Percentiles rank a stretch among this genome's conserved stretches.
Conservation (phyloP, 2,113 vertebrate genomes). For the Paralichthys olivaceus region DNA sequence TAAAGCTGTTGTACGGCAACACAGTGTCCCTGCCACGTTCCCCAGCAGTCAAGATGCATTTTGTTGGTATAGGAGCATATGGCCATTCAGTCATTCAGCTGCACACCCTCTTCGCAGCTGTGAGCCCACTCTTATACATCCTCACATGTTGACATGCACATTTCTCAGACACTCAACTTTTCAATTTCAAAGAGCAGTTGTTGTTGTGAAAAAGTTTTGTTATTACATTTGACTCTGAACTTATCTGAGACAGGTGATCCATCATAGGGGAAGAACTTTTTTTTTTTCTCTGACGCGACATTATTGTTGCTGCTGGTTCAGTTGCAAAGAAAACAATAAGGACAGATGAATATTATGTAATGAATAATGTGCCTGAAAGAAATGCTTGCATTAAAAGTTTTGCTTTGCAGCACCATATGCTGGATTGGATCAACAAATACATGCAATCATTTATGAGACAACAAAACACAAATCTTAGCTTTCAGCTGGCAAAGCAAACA, state of each 20-base stretch:
- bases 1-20: slow-evolving; percentile 10
- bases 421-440: neutral
- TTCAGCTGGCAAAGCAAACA: too few species aligned
- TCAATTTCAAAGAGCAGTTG: slow-evolving; percentile 29
- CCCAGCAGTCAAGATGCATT: slow-evolving; percentile 21
- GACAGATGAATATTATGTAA: neutral
- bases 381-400: too few species aligned
- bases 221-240: slow-evolving; percentile 19
- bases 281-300: neutral
- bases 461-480: too few species aligned
- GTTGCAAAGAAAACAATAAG: neutral
- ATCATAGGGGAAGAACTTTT: slow-evolving; percentile 12
- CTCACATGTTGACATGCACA: slow-evolving; percentile 25
- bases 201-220: slow-evolving; percentile 31
- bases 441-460: too few species aligned
- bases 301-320: slow-evolving; percentile 21
- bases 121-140: slow-evolving; percentile 6
- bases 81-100: slow-evolving; percentile 46
- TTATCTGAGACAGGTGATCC: slow-evolving; percentile 32
- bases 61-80: slow-evolving; percentile 44
- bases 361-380: neutral
- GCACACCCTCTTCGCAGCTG: slow-evolving; percentile 21
- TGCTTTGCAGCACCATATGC: neutral
- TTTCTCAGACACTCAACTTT: slow-evolving; percentile 20
- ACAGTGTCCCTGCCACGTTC: slow-evolving; percentile 12